A percentile compares a stretch with the other conserved stretches of the same genome.
Conservation (phyloP, 2,888 invertebrate genomes). For the Antheraea assamensis region DNA sequence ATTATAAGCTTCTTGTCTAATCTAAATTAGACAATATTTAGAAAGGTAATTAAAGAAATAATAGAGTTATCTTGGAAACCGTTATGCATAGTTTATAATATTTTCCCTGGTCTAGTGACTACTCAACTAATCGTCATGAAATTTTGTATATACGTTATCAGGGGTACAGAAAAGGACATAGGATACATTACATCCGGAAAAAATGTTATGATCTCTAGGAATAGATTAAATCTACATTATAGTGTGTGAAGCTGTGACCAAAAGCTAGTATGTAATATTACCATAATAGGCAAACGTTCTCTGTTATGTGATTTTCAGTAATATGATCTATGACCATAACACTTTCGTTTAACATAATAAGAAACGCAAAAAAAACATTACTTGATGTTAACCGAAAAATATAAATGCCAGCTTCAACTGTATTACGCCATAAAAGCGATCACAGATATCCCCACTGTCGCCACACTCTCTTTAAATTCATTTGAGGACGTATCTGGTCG, state of each 20-base stretch:
- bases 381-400: neutral
- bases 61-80: neutral
- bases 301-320: neutral
- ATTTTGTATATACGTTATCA: no score
- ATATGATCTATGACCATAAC: neutral
- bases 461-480: constrained; percentile 31
- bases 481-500: constrained; percentile 44
- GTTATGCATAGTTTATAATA: neutral
- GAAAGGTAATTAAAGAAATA: no score
- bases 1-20: no score
- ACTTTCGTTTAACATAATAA: neutral
- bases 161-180: no score
- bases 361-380: neutral
- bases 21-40: no score
- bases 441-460: constrained; percentile 17
- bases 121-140: no score
- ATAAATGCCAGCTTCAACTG: constrained; percentile 14
- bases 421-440: constrained; percentile 15
- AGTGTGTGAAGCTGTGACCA: no score
- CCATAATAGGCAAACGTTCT: neutral
- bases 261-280: neutral
- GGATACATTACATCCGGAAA: no score
- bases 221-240: no score
- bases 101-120: no score
- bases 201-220: no score